phyloP scores from a whole-genome alignment of 2,888 invertebrate species.

The Cosmorhoe ocellata region DNA sequence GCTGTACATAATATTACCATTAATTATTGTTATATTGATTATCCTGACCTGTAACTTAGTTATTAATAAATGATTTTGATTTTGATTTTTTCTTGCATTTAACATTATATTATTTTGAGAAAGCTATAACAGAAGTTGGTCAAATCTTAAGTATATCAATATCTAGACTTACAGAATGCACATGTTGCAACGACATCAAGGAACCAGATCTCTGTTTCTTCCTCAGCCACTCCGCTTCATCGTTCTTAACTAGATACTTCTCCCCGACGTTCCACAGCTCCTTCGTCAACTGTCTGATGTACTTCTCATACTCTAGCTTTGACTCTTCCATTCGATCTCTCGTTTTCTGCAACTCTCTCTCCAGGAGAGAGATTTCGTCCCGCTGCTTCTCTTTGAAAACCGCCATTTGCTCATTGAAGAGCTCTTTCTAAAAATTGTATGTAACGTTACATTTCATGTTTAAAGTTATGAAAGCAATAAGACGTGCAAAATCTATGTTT shows the following conservation, averaged over 20 bases:
- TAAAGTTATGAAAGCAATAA: neutral
- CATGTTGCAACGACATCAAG: conserved; percentile 72
- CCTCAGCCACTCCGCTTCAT: conserved; percentile 79
- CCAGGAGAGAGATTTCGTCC: conserved; percentile 74
- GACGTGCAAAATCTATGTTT: neutral
- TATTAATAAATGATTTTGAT: too few species aligned
- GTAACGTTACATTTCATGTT: too few species aligned
- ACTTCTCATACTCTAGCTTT: conserved; percentile 63
- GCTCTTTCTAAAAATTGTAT: conserved; percentile 71
- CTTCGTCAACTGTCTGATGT: conserved; percentile 72
- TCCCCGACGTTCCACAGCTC: conserved; percentile 85
- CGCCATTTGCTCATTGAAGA: conserved; percentile 84
- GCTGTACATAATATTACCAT: too few species aligned
- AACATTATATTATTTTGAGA: too few species aligned
- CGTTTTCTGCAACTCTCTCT: conserved; percentile 77
- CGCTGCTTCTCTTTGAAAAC: conserved; percentile 75
- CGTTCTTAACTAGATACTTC: conserved; percentile 80
- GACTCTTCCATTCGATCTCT: conserved; percentile 72
- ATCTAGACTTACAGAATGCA: conserved; percentile 71
- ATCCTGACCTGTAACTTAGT: too few species aligned
- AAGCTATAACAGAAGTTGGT: too few species aligned
- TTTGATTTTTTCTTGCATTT: too few species aligned
- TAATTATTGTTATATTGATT: too few species aligned
- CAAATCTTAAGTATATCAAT: too few species aligned
- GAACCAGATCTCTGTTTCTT: conserved; percentile 66